phyloP scores from a whole-genome alignment of 2,113 vertebrate genomes.

The Prolemur simus region DNA sequence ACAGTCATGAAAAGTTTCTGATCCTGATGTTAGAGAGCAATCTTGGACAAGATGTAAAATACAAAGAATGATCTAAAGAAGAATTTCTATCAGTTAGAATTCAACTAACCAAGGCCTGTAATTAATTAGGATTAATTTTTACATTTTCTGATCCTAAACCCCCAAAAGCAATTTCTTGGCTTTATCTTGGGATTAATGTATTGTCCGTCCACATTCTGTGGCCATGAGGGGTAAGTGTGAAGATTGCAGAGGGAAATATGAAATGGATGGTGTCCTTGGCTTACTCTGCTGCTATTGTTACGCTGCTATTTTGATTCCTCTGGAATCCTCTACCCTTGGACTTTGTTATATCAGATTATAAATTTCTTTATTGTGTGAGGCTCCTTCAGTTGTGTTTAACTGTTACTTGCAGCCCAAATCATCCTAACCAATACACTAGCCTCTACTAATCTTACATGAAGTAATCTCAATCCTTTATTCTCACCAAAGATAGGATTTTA shows the following conservation, averaged over 20 bases:
- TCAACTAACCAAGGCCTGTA: neutral
- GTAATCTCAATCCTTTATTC: neutral
- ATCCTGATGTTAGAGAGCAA: neutral
- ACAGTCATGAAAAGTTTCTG: neutral
- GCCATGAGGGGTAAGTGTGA: neutral
- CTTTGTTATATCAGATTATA: neutral
- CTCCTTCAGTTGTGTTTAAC: neutral
- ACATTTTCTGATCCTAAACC: neutral
- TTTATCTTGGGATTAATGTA: neutral
- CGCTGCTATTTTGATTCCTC: neutral
- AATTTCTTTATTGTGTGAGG: neutral
- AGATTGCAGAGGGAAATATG: neutral
- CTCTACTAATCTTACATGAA: neutral
- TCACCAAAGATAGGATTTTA: neutral
- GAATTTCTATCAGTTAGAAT: slow-evolving; percentile 8
- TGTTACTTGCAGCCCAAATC: neutral
- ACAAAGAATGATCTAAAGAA: neutral
- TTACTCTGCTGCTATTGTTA: neutral
- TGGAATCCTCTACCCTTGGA: neutral
- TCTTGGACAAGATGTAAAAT: neutral
- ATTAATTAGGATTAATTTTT: neutral
- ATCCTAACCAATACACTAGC: neutral
- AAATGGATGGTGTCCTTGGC: neutral
- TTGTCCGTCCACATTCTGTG: neutral
- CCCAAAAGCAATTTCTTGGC: neutral